Conservation (phyloP, 2,113 vertebrate genomes). For the Pygoscelis adeliae region DNA sequence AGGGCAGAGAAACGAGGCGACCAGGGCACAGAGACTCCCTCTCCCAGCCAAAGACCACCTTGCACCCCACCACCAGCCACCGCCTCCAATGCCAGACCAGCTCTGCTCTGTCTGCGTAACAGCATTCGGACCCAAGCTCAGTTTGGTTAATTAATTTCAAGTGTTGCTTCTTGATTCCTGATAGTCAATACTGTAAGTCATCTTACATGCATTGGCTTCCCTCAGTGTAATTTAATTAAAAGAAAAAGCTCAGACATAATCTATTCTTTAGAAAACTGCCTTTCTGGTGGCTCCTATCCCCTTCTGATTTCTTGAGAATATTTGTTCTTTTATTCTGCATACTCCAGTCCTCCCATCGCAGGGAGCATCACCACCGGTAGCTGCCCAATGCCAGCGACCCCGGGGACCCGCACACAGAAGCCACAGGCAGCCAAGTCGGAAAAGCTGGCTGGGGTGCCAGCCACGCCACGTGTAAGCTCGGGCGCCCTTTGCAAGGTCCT, state of each 20-base stretch:
- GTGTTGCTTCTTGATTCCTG: neutral
- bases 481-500: neutral
- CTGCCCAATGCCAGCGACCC: fast-evolving
- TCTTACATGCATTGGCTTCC: neutral
- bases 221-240: neutral
- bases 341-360: neutral
- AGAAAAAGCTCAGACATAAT: neutral
- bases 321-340: neutral
- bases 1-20: neutral
- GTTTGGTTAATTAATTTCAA: neutral
- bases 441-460: neutral
- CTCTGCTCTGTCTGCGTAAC: neutral
- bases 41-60: neutral
- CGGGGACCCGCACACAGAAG: neutral
- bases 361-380: fast-evolving
- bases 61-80: neutral
- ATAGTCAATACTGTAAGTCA: neutral
- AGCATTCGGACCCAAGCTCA: neutral
- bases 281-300: neutral
- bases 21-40: neutral
- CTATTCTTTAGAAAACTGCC: neutral
- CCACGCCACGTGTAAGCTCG: fast-evolving
- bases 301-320: neutral
- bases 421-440: fast-evolving
- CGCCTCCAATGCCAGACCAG: neutral